These are phyloP conservation scores for Drosophila flavopinicola DNA, from an alignment of 2,888 invertebrate species.

Conservation along the genomic window DNA sequence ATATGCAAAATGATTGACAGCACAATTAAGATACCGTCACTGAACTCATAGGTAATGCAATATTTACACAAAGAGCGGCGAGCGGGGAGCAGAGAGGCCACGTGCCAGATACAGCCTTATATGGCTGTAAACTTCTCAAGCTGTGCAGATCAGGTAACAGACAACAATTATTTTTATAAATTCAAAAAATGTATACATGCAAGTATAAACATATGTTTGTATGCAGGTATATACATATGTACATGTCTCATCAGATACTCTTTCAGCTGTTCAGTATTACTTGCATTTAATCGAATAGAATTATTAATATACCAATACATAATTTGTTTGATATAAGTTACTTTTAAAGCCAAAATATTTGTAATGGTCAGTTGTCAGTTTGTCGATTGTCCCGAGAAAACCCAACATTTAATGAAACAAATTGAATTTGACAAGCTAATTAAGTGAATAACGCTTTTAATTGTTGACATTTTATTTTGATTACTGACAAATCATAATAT, in stretches of 20 bases:
- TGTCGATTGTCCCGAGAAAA: not conserved
- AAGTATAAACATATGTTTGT: not conserved
- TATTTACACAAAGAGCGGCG: slow-evolving; percentile 3
- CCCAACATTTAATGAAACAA: not conserved
- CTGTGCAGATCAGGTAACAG: slow-evolving; percentile 49
- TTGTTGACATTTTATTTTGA: slow-evolving; percentile 12
- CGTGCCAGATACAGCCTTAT: slow-evolving; percentile 60
- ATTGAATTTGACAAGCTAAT: slow-evolving; percentile 22
- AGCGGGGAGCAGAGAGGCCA: slow-evolving; percentile 9
- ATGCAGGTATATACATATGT: too few species aligned
- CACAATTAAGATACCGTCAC: slow-evolving; percentile 69
- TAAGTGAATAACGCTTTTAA: slow-evolving; percentile 16
- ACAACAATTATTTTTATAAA: too few species aligned
- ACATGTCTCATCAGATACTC: too few species aligned
- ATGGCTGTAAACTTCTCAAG: slow-evolving; percentile 43
- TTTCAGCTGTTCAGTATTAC: too few species aligned
- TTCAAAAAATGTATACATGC: too few species aligned
- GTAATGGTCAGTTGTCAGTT: too few species aligned
- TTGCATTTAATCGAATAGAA: too few species aligned
- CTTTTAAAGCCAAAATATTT: too few species aligned
- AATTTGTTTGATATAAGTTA: not conserved
- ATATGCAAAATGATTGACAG: slow-evolving; percentile 81
- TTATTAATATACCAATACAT: not conserved
- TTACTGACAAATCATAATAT: slow-evolving; percentile 6
- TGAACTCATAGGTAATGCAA: slow-evolving; percentile 33